Base-by-base conservation (phyloP, 2,797 vertebrate genomes). In the Anguilla anguilla region DNA sequence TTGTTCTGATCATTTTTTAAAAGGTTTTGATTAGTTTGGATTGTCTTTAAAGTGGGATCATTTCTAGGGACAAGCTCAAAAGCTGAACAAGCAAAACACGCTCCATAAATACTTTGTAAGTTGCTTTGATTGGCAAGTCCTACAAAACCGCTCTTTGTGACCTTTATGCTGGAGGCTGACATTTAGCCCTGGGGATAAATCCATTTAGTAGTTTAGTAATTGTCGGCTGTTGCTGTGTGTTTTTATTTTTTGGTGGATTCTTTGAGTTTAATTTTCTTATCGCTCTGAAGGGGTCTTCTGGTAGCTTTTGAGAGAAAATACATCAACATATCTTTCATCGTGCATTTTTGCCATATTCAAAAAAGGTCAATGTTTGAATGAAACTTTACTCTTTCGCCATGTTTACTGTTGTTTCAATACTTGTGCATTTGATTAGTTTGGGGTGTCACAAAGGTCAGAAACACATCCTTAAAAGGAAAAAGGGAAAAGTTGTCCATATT, bases 241-340 rank as follows among this genome's bases (percentile, higher is more conserved):
- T 43, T 49, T 46, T 61, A 72, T 39, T 46, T 79, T 19, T 59
- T 84, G 25, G 28, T 15, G 25, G 19, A 67, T 43, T 81, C 51
- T 61, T 85, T 85, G 31, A 61, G 53, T 61, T 82, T 22, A 31
- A 59, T 88, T 81, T 79, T 49, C 49, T 87, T 88, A 88, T 90
- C n/a, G 89, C 79, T 7, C 55, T 87, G 85, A 90, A 87, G 88
- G 82, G 87, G 57, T 35, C 82, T 83, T 85, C 69, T 19, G 67
- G 57, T 69, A 74, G 53, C 72, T 61, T 87, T 31, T 69, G 59
- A 13, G 83, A 35, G 61, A 72, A 74, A 88, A 89, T n/a, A 31
- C 51, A 53, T 5, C 15, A 11, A 51, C n/a, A 53, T 6, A 81
- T 67, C 25, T 72, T 6, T 31, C 67, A 28, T 11, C n/a, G 74